Evolutionary conservation across 2,797 vertebrate genomes (phyloP).

Genomic region (Danio jaintianensis): DNA sequence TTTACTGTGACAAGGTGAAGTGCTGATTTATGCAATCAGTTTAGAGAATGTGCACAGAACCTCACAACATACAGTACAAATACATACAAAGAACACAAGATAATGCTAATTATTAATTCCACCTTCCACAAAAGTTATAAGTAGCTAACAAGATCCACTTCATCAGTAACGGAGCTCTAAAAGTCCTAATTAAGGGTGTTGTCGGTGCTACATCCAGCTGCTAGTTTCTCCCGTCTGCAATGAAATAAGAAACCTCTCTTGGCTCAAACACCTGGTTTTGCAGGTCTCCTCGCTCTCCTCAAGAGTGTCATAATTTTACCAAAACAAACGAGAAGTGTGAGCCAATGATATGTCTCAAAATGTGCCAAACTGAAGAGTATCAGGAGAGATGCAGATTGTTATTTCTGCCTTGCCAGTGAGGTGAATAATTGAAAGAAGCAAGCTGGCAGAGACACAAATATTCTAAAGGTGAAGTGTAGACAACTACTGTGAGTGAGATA

Average conservation of each 20-base stretch:
- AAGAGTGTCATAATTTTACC: slow-evolving; percentile 32
- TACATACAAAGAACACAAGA: slow-evolving; percentile 3
- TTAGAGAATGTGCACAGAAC: slow-evolving; percentile 7
- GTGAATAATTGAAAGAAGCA: slow-evolving; percentile 83
- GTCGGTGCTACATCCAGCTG: slow-evolving; percentile 10
- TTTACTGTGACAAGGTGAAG: slow-evolving; percentile 27
- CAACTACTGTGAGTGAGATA: slow-evolving; percentile 70
- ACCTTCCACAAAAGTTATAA: slow-evolving; percentile 9
- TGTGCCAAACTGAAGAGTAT: slow-evolving; percentile 56
- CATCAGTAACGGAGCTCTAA: slow-evolving; percentile 1
- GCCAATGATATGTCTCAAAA: slow-evolving; percentile 33
- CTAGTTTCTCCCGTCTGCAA: slow-evolving; percentile 5
- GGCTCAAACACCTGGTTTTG: slow-evolving; percentile 25
- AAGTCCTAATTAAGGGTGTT: slow-evolving; percentile 10
- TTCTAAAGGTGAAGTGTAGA: slow-evolving; percentile 78
- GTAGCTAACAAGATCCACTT: slow-evolving; percentile 12
- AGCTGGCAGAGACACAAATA: slow-evolving; percentile 79
- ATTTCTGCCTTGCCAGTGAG: slow-evolving; percentile 70
- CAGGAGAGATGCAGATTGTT: slow-evolving; percentile 50
- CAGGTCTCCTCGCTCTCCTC: slow-evolving; percentile 4
- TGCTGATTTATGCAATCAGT: slow-evolving; percentile 8
- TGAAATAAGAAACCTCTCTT: slow-evolving; percentile 42
- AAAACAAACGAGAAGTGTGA: slow-evolving; percentile 34
- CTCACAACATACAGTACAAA: slow-evolving; percentile 5
- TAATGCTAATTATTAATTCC: slow-evolving; percentile 8